phyloP scores from a whole-genome alignment of 92 coral and sea anemone genomes.

The Chrysogorgia sp. region DNA sequence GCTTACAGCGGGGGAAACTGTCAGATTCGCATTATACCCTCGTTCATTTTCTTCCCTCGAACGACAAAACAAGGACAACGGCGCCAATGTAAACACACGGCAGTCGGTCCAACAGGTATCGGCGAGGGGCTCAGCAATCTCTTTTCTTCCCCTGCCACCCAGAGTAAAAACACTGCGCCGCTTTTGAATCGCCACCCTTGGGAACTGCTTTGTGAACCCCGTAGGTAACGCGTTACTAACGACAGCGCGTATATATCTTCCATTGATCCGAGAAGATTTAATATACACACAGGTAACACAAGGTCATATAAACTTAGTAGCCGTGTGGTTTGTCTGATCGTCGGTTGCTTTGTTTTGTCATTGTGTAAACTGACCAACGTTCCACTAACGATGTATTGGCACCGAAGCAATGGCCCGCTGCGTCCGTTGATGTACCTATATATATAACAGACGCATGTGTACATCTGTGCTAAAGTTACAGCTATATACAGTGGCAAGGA shows the following conservation, averaged over 20 bases:
- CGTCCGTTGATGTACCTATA: neutral
- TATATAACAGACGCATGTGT: neutral
- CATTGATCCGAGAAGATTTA: neutral
- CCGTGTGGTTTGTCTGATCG: neutral
- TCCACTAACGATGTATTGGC: slow-evolving; percentile 39
- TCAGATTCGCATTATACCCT: slow-evolving; percentile 28
- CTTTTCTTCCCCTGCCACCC: slow-evolving; percentile 18
- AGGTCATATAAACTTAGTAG: slow-evolving; percentile 10
- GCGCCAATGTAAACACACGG: slow-evolving; percentile 29
- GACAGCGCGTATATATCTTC: neutral
- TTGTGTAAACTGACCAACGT: slow-evolving; percentile 18
- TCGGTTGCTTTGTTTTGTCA: slow-evolving; percentile 15
- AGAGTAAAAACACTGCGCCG: neutral
- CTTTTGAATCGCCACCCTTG: neutral
- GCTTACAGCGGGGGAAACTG: slow-evolving; percentile 24
- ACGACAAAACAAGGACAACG: slow-evolving; percentile 12
- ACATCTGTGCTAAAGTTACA: slow-evolving; percentile 21
- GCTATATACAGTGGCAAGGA: neutral
- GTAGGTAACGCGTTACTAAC: too few species aligned
- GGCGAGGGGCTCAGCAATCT: slow-evolving; percentile 4
- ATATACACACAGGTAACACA: neutral
- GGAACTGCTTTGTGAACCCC: neutral
- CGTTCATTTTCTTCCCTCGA: slow-evolving; percentile 20
- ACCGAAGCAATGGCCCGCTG: neutral
- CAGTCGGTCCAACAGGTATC: slow-evolving; percentile 6